These are phyloP conservation scores for Agrochola circellaris DNA, from an alignment of 2,888 invertebrate genomes.

Conservation along the genomic window DNA sequence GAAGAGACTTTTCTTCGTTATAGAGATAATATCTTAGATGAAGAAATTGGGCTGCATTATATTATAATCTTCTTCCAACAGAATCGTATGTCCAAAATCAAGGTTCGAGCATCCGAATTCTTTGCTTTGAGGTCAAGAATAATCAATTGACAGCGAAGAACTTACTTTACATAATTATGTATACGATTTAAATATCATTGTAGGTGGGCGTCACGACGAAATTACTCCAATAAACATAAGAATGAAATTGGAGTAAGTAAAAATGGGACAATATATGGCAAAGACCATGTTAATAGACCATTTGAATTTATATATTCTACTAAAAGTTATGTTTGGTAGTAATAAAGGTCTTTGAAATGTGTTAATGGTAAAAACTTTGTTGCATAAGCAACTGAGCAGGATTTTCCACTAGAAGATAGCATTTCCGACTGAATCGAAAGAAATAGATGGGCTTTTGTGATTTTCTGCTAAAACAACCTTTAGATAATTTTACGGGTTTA, in stretches of 20 bases:
- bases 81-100: neutral
- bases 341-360: constrained; percentile 15
- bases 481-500: neutral
- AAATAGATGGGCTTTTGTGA: neutral
- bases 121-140: constrained; percentile 10
- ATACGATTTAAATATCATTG: constrained; percentile 40
- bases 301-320: constrained; percentile 27
- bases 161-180: constrained; percentile 34
- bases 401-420: neutral
- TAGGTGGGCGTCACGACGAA: constrained; percentile 30
- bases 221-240: constrained; percentile 45
- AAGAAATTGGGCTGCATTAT: neutral
- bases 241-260: constrained; percentile 36
- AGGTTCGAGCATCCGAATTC: constrained; percentile 6
- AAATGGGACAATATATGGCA: constrained; percentile 22
- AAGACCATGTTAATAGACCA: constrained; percentile 19
- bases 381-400: neutral
- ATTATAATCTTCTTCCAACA: neutral
- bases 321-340: constrained; percentile 1
- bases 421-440: neutral
- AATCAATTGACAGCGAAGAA: constrained; percentile 16
- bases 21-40: neutral
- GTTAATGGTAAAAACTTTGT: constrained; percentile 1
- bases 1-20: neutral
- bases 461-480: neutral